Evolutionary conservation across 2,797 vertebrate genomes (phyloP).

Genomic region (Sebastes jordani): DNA sequence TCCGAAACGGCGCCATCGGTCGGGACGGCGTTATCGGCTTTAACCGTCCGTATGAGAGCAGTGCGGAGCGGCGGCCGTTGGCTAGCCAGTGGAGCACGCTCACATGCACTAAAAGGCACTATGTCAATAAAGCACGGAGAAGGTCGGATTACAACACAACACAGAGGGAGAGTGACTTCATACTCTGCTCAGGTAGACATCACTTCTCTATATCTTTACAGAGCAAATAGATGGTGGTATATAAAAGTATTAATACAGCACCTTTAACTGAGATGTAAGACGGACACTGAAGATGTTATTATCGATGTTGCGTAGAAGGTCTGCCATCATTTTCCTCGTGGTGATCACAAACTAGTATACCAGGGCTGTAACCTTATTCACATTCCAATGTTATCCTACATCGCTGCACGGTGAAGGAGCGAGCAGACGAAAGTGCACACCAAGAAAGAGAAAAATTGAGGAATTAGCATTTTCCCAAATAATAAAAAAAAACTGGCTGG

Average conservation of each 20-base stretch:
- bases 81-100: no score
- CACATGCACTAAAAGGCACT: neutral
- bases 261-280: neutral
- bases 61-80: no score
- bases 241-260: neutral
- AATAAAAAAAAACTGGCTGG: conserved; percentile 35
- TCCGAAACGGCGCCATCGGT: no score
- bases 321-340: neutral
- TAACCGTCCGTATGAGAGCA: no score
- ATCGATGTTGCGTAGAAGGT: neutral
- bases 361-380: neutral
- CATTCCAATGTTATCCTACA: neutral
- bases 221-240: fast-evolving
- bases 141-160: neutral
- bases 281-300: neutral
- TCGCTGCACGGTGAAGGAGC: neutral
- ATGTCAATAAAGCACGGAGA: neutral
- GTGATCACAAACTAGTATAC: neutral
- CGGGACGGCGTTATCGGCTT: no score
- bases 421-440: neutral
- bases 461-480: conserved; percentile 62
- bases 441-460: conserved; percentile 47
- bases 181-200: neutral
- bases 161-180: neutral
- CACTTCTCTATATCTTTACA: neutral